Base-by-base conservation (phyloP, 2,113 vertebrate genomes). In the Vulpes lagopus region DNA sequence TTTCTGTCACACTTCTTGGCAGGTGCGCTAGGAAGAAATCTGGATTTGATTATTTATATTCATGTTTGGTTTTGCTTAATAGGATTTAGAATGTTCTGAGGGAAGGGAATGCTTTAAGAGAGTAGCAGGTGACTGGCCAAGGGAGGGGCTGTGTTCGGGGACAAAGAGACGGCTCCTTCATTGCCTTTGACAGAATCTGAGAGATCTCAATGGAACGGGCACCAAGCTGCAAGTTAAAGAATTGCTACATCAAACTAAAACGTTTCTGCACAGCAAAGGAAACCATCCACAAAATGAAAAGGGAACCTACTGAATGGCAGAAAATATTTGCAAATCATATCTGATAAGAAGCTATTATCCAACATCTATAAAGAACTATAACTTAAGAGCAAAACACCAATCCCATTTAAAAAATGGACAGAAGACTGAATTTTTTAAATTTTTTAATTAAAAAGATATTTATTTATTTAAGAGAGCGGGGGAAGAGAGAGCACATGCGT, bases 21-120 rank as follows among this genome's bases (percentile, higher is more conserved):
- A 91, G 95, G 82, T 64, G 65, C 78, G 3, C n/a, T 7, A 64
- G 92, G 89, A 89, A 83, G 95, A 91, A 49, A 74, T 79, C 67
- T 73, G 30, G 43, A 57, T 67, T 69, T 93, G 73, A 89, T 73
- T 94, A 25, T 69, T 95, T 82, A 12, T 73, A 43, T 67, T 69
- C 14, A 0, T 82, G 85, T 90, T 87, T 64, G 73, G 94, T 76
- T 95, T 85, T 85, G 71, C 76, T 92, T 93, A 38, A 94, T 51
- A 60, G 89, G 76, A 82, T 94, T 94, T 94, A 71, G 87, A 71
- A 51, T 90, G 76, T 92, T 86, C 69, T 55, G 49, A 69, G 87
- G 38, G 25, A 38, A 94, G 38, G 51, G 62, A 64, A 23, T 30
- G 22, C 14, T 25, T 51, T 49, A 38, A 81, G 19, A 32, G 80